phyloP scores from a whole-genome alignment of 2,113 vertebrate genomes.

The Equus quagga region DNA sequence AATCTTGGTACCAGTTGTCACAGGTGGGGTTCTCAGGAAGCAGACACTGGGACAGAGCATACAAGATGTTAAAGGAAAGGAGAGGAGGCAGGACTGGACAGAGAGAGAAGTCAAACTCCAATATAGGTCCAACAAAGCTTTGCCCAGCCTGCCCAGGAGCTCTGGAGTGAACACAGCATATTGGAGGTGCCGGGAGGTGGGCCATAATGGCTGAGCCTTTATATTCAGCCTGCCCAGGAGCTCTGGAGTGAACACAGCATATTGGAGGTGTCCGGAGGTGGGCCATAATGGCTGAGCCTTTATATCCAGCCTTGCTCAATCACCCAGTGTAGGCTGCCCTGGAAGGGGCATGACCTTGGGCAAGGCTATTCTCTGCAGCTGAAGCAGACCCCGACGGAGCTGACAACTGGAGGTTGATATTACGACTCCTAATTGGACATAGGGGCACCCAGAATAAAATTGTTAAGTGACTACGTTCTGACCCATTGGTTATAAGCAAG shows the following conservation, averaged over 20 bases:
- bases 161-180: not conserved
- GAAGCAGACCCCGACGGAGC: not conserved
- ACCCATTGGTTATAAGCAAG: not conserved
- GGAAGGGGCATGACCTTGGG: not conserved
- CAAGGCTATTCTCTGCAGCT: no score
- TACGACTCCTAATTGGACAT: not conserved
- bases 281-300: no score
- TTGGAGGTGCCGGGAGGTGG: not conserved
- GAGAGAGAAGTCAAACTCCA: not conserved
- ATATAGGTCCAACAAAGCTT: not conserved
- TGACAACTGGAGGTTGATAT: not conserved
- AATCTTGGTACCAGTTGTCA: not conserved
- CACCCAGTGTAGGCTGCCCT: not conserved
- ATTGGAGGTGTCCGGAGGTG: no score
- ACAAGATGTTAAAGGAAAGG: not conserved
- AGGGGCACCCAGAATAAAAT: not conserved
- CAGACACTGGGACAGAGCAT: not conserved
- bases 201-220: not conserved
- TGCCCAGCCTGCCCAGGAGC: not conserved
- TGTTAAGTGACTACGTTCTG: not conserved
- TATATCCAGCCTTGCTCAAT: not conserved
- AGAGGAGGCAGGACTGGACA: not conserved
- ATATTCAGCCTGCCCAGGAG: no score
- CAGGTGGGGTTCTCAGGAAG: not conserved
- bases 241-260: no score